Evolutionary conservation across 2,113 vertebrate genomes (phyloP), one percentile per base, ranked within the genome.

Genomic region (Peromyscus leucopus): DNA sequence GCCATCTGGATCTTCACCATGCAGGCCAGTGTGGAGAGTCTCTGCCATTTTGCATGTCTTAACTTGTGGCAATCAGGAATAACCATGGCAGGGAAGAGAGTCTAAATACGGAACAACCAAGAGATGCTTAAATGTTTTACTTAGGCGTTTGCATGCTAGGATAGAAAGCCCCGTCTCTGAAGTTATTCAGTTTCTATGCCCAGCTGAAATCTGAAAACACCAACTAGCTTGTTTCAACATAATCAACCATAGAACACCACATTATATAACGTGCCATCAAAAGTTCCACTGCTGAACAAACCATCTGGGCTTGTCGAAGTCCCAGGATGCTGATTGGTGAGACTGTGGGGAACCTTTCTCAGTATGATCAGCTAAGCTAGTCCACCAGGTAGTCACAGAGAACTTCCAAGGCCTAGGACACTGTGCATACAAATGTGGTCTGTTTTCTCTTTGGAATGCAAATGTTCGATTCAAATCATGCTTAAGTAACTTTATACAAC

Each of bases 401-500:
- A 0, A 36, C 36, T 61, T 72, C n/a, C 33, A 28, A 74, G 65
- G 26, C 7, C 26, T 51, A 48, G 42, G 72, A 51, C 1, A 4
- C 24, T 26, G 22, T 1, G n/a, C 39, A 83, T 17, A 82, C 26
- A 91, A 83, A 80, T 75, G 61, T 46, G 72, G 39, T 69, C 13
- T 59, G 67, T 86, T 88, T 69, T 19, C 8, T 48, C 48, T 21
- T n/a, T 33, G 4, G 74, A 95, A 97, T 86, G 89, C 78, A 96
- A 96, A 92, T 71, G 21, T 91, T 79, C 91, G 76, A 89, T 71
- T 93, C 61, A 36, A 36, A 91, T 79, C 57, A 59, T 71, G 33
- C 72, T 61, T 79, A 90, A 83, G 69, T 8, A 83, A 31, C 22
- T 84, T 91, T 80, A 87, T 9, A 83, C 17, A 79, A 91, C 24